A percentile compares a stretch with the other conserved stretches of the same genome.
These are phyloP conservation scores for Apomyelois bistriatella DNA, from an alignment of 2,888 invertebrate species.

Conservation along the genomic window DNA sequence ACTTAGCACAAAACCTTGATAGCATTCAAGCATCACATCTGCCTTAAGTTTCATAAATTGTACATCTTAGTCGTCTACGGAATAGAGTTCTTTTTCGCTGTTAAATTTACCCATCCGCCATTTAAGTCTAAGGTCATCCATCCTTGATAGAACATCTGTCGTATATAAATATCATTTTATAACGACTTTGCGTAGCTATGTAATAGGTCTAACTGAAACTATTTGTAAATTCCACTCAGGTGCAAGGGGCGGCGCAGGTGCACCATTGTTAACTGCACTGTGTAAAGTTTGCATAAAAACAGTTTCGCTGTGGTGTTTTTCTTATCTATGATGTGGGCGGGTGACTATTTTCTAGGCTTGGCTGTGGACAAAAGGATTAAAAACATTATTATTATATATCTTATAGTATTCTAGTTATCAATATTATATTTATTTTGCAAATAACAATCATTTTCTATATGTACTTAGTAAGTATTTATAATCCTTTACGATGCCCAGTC, in stretches of 20 bases:
- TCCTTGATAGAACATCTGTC: constrained; percentile 7
- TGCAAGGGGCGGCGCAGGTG: constrained; percentile 62
- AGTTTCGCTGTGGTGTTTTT: constrained; percentile 29
- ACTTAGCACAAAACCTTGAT: background rate
- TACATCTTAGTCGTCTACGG: background rate
- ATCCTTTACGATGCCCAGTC: too few relatives aligned
- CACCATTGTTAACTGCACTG: constrained; percentile 61
- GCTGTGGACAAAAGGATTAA: too few relatives aligned
- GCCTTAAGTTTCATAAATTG: background rate
- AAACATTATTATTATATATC: too few relatives aligned
- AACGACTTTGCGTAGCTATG: constrained; percentile 28
- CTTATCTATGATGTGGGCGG: constrained; percentile 6
- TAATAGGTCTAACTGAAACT: constrained; percentile 43
- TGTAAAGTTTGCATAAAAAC: constrained; percentile 70
- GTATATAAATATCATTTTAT: constrained; percentile 5
- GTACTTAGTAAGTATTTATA: too few relatives aligned
- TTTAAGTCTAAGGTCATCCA: constrained; percentile 1
- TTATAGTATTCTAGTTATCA: too few relatives aligned
- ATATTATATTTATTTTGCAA: too few relatives aligned
- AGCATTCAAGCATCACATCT: background rate
- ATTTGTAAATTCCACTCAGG: constrained; percentile 71
- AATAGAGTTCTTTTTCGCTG: background rate
- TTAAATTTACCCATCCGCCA: background rate
- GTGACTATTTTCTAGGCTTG: background rate
- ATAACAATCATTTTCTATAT: too few relatives aligned